These are phyloP conservation scores for Leucopsar rothschildi DNA, from an alignment of 2,113 vertebrate species.

Conservation along the genomic window DNA sequence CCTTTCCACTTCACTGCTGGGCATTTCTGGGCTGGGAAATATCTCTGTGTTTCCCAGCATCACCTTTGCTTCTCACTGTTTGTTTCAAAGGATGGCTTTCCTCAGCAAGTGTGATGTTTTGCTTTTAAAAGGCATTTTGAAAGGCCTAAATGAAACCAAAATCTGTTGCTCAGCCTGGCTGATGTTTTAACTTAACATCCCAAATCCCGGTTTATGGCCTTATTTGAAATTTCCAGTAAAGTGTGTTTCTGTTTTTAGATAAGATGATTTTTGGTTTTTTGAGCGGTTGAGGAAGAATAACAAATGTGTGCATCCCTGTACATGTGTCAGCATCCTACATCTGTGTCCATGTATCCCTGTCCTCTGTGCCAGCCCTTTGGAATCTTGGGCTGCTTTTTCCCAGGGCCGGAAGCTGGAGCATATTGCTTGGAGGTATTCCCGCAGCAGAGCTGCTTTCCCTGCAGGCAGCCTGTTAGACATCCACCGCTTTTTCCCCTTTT, in stretches of 20 bases:
- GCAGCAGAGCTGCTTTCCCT: background rate
- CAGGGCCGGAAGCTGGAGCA: background rate
- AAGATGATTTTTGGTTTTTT: background rate
- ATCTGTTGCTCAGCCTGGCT: accelerated
- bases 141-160: background rate
- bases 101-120: accelerated
- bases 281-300: background rate
- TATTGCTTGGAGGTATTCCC: background rate
- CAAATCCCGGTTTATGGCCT: background rate
- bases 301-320: background rate
- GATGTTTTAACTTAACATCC: accelerated
- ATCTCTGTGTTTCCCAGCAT: background rate
- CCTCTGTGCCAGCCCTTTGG: too few species aligned
- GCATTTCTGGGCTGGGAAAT: background rate
- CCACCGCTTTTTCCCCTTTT: accelerated
- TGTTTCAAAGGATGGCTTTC: background rate
- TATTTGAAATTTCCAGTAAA: background rate
- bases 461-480: background rate
- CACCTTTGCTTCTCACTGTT: background rate
- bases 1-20: background rate
- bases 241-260: background rate
- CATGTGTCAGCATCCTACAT: background rate
- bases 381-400: background rate
- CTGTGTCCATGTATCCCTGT: accelerated
- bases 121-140: background rate